Percentiles rank a stretch among this genome's conserved stretches.
Conservation (phyloP, 2,888 invertebrate genomes). For the Alcis repandata region DNA sequence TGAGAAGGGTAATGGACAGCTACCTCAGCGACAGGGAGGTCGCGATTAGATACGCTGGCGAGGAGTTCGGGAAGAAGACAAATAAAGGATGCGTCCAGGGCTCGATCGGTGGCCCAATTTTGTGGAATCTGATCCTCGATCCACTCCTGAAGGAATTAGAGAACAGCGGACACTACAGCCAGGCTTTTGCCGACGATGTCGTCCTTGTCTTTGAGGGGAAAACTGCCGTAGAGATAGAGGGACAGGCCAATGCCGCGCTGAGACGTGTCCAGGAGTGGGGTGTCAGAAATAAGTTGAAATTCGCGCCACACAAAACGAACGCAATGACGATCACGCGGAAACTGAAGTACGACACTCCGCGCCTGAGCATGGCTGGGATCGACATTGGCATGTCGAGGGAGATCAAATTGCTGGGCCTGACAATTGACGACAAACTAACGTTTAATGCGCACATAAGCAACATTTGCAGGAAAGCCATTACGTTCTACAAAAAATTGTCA, state of each 20-base stretch:
- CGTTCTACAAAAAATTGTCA: slow-evolving; percentile 13
- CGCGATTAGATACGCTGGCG: not conserved
- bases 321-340: not conserved
- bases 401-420: not conserved
- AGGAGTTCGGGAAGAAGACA: not conserved
- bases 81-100: slow-evolving; percentile 29
- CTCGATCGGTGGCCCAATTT: slow-evolving; percentile 26
- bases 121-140: slow-evolving; percentile 32
- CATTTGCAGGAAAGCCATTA: not conserved
- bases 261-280: slow-evolving; percentile 1
- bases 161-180: not conserved
- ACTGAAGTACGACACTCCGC: slow-evolving; percentile 1
- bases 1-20: not conserved
- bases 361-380: not conserved
- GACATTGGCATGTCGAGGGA: not conserved
- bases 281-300: not conserved
- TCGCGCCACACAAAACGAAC: not conserved
- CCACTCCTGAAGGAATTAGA: slow-evolving; percentile 14
- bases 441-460: not conserved
- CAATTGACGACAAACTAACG: slow-evolving; percentile 14
- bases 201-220: slow-evolving; percentile 3
- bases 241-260: slow-evolving; percentile 2
- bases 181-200: slow-evolving; percentile 30
- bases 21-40: not conserved
- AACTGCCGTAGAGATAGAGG: not conserved